Evolutionary conservation across 2,797 vertebrate species (phyloP).

Genomic region (Decapterus maruadsi): DNA sequence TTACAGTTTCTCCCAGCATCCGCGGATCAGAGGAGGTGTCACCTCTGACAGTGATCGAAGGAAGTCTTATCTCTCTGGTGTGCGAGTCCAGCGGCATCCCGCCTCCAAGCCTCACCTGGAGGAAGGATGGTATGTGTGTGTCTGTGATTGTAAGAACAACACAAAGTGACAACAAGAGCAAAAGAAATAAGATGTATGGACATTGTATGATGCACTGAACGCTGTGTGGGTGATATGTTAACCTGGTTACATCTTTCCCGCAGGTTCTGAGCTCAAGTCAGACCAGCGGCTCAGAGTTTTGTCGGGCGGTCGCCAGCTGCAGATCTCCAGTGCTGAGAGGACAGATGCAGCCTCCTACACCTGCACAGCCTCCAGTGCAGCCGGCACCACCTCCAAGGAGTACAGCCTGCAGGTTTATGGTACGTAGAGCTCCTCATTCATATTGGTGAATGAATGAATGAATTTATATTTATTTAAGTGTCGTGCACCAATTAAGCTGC

Average conservation of each 20-base stretch:
- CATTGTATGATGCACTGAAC: not conserved
- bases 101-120: slow-evolving; percentile 93
- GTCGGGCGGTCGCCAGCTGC: slow-evolving; percentile 95
- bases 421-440: slow-evolving; percentile 67
- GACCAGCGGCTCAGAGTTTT: slow-evolving; percentile 87
- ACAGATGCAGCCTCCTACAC: slow-evolving; percentile 90
- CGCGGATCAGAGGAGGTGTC: slow-evolving; percentile 87
- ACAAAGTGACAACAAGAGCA: not conserved
- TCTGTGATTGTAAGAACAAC: not conserved
- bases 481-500: no score
- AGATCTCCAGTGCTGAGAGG: slow-evolving; percentile 88
- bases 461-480: no score
- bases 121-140: slow-evolving; percentile 87
- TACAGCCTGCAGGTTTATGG: slow-evolving; percentile 94
- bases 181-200: not conserved
- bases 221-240: not conserved
- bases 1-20: slow-evolving; percentile 92
- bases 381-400: slow-evolving; percentile 89
- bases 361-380: slow-evolving; percentile 90
- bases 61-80: slow-evolving; percentile 89
- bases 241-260: slow-evolving; percentile 10
- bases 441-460: no score
- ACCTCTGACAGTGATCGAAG: slow-evolving; percentile 90
- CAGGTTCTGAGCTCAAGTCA: slow-evolving; percentile 86
- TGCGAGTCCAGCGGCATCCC: slow-evolving; percentile 97